Evolutionary conservation across 64 coral and sea anemone species (phyloP).

Genomic region (Cladopsammia gracilis): DNA sequence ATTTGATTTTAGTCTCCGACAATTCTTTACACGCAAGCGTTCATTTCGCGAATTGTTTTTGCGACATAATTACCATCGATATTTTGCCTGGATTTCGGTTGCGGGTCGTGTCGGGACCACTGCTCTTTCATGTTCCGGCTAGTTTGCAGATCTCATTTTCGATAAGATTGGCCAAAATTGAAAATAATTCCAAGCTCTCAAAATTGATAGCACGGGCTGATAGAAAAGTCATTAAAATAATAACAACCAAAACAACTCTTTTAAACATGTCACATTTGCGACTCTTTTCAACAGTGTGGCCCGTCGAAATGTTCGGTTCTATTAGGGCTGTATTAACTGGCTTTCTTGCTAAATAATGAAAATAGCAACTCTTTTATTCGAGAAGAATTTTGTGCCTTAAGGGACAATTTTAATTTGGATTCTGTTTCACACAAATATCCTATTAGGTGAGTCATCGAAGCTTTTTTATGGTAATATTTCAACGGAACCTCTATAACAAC

Average conservation of each 20-base stretch:
- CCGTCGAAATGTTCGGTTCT: constrained; percentile 32
- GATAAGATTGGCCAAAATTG: constrained; percentile 91
- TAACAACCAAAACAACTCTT: constrained; percentile 61
- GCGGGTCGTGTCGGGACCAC: constrained; percentile 66
- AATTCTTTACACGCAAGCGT: constrained; percentile 26
- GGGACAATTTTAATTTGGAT: constrained; percentile 90
- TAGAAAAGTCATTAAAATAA: constrained; percentile 88
- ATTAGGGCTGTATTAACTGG: neutral
- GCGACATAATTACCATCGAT: constrained; percentile 32
- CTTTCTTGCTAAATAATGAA: constrained; percentile 12
- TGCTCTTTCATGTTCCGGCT: constrained; percentile 88
- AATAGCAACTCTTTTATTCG: constrained; percentile 26
- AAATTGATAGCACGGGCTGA: constrained; percentile 72
- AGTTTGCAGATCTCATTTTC: constrained; percentile 87
- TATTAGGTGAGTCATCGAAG: constrained; percentile 74
- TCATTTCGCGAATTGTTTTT: constrained; percentile 5
- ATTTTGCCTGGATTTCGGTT: constrained; percentile 61
- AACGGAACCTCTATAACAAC: constrained; percentile 88
- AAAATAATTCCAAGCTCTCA: constrained; percentile 87
- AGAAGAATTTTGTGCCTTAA: constrained; percentile 49
- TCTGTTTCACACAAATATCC: constrained; percentile 86
- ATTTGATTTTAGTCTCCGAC: constrained; percentile 1
- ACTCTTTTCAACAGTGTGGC: constrained; percentile 53
- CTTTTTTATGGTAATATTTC: constrained; percentile 88
- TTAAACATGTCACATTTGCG: constrained; percentile 72